Base-by-base conservation (phyloP, 2,797 vertebrate genomes). In the Mormyrus hasselquistii region DNA sequence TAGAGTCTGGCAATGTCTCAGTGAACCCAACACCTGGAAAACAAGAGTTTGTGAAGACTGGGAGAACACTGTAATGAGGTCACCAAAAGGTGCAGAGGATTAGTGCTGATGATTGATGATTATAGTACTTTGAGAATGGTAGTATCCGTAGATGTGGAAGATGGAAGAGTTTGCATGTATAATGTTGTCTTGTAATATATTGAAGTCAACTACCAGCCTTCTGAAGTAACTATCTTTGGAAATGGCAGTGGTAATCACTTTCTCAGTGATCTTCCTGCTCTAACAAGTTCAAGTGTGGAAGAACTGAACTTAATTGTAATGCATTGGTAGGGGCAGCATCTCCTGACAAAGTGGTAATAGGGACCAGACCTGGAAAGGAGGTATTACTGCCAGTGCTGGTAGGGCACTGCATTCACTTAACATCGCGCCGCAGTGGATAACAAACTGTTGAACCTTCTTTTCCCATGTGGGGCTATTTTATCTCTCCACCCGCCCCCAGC, bases 401-500 rank as follows among this genome's bases (percentile, higher is more conserved):
- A 89, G 93, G 93, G 92, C 93, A 93, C 92, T 91, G 93, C 93
- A 94, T 95, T 95, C 95, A 93, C 94, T 95, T 92, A 93, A 93
- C 93, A 94, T 94, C 93, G 93, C 92, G 92, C 94, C 93, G 9
- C 91, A 93, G 86, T 0, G 93, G 95, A 95, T 95, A 94, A 95
- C 90, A 59, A 1, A 94, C 94, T 94, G 94, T 93, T 92, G 93
- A 93, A 93, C 94, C 93, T 93, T 92, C 79, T 84, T 92, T 92
- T 94, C 93, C 94, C 93, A 93, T 92, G 94, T 93, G 94, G 92
- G 94, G 93, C 93, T 92, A 94, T 93, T 95, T 95, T 95, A 94
- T 95, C 83, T 85, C 49, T 95, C 93, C 92, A 44, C 76, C 41
- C 0, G 1, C 94, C 86, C 91, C 90, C 91, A 91, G 90, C 94